These are phyloP conservation scores for Sigmodon hispidus DNA, from an alignment of 2,113 vertebrate species.

Conservation along the genomic window DNA sequence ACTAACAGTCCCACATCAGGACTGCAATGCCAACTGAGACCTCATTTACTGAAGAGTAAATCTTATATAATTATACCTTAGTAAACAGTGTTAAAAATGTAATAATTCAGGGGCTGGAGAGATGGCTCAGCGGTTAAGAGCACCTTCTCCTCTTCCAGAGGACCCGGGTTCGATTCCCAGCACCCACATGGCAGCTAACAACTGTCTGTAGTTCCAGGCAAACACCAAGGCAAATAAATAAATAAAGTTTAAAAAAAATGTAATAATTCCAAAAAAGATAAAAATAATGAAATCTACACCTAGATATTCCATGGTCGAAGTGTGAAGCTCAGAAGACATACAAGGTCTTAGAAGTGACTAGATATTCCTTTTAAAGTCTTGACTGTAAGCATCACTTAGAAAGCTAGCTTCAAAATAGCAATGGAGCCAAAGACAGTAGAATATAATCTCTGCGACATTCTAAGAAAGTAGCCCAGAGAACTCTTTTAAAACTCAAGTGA, in stretches of 20 bases:
- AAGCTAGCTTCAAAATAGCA: neutral
- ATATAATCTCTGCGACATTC: neutral
- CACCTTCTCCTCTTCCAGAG: too few relatives aligned
- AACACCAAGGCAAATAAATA: too few relatives aligned
- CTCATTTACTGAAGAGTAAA: neutral
- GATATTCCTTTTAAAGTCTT: neutral
- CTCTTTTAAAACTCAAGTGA: neutral
- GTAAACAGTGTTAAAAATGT: neutral
- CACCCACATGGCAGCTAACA: too few relatives aligned
- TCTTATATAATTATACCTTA: slow-evolving; percentile 20
- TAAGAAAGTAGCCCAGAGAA: neutral
- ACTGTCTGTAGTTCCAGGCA: too few relatives aligned
- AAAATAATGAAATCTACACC: slow-evolving; percentile 34
- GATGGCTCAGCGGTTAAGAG: too few relatives aligned
- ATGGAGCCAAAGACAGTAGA: neutral
- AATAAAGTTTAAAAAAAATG: too few relatives aligned
- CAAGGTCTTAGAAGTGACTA: neutral
- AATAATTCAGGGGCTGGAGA: too few relatives aligned
- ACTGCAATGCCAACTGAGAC: neutral
- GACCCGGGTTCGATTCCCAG: too few relatives aligned
- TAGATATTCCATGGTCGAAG: neutral
- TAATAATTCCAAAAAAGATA: neutral
- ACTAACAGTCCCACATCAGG: too few relatives aligned
- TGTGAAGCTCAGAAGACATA: neutral
- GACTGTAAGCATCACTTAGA: neutral